A percentile compares a stretch with the other conserved stretches of the same genome.
Conservation (phyloP, 2,797 vertebrate species). For the Okamejei kenojei region DNA sequence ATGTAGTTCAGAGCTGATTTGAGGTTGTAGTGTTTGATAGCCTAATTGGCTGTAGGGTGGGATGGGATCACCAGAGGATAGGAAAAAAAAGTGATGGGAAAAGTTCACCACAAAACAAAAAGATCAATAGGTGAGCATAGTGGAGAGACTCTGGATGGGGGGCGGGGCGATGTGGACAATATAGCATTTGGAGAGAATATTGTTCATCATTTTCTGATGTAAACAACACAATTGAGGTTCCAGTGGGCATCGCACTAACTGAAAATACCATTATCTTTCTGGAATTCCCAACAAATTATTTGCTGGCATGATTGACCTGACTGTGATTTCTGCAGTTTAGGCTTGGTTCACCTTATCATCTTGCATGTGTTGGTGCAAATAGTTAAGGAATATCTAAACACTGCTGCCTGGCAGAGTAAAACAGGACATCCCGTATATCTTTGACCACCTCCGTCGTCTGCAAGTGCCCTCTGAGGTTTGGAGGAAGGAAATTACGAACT, state of each 20-base stretch:
- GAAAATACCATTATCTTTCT: not conserved
- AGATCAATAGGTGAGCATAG: no score
- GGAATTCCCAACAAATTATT: not conserved
- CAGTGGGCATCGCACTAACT: not conserved
- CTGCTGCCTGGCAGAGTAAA: not conserved
- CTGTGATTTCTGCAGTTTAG: no score
- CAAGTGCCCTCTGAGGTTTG: not conserved
- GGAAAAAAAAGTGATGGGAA: not conserved
- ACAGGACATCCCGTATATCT: no score
- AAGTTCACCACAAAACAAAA: not conserved
- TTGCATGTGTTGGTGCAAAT: not conserved
- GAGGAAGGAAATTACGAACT: not conserved
- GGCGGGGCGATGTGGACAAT: no score
- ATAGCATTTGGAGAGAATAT: not conserved
- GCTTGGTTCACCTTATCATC: not conserved
- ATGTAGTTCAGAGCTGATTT: no score
- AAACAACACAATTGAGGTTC: not conserved
- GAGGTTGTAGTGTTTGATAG: no score
- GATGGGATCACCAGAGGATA: no score
- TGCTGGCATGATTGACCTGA: not conserved
- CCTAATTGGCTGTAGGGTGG: no score
- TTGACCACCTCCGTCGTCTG: no score
- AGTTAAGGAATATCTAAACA: not conserved
- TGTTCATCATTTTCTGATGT: not conserved
- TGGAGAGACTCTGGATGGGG: no score